Evolutionary conservation across 92 coral and sea anemone species (phyloP), one percentile per base, ranked within the genome.

Genomic region (Pocillopora grandis): DNA sequence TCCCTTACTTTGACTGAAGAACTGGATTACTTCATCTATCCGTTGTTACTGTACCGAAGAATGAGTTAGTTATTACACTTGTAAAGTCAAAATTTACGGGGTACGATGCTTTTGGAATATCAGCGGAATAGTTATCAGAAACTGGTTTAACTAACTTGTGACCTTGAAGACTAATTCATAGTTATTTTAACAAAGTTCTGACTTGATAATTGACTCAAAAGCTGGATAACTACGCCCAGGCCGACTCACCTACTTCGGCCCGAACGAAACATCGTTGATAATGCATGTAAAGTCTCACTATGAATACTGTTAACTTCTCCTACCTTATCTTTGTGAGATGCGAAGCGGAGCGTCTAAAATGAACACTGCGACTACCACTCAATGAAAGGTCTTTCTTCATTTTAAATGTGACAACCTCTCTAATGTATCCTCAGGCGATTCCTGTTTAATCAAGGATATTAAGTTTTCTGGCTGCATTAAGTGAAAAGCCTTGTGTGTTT

Each of bases 381-480:
- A 61, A 76, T 76, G 17, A 61, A 18, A 31, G 57, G 21, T 42
- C 16, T 36, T 14, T 19, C 68, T 76, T 76, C 37, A 59, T 37
- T 36, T 37, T 62, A 31, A 59, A 76, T 76, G 60, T 76, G 27
- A 10, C 60, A 63, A 59, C 75, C 18, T 19, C 56, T 33, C 37
- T 76, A 60, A 59, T 76, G 68, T 35, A 16, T 35, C 55, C 67
- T 37, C 7, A 70, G 75, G 75, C 75, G 5, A 17, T 70, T 70
- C 75, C 12, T 37, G 75, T 70, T 70, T 36, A 76, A 59, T 76
- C 15, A 60, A 11, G 57, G 49, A 59, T 62, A 76, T 60, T 76
- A 52, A 55, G 9, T 76, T 60, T 12, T 58, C 58, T 57, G 68
- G 78, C 49, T 57, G 31, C 75, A 42, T 70, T 60, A 76, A 76